These are phyloP conservation scores for Sipunculus nudus DNA, from an alignment of 2,888 invertebrate genomes.

Conservation along the genomic window DNA sequence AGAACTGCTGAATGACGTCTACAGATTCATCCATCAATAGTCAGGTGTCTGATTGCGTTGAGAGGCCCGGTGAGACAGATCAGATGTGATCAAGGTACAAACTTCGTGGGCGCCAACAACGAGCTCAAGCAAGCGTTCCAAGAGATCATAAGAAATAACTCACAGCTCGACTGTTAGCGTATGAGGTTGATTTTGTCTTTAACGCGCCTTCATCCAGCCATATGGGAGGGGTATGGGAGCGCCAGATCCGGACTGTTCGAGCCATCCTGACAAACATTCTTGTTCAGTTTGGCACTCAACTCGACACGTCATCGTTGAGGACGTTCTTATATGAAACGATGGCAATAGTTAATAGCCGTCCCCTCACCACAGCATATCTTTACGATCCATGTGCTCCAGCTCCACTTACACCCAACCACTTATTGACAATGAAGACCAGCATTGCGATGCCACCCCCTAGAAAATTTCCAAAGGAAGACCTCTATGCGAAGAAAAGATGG, in stretches of 20 bases:
- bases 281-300: background rate
- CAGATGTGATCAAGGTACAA: constrained; percentile 9
- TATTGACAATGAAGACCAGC: constrained; percentile 19
- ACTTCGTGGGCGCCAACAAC: constrained; percentile 18
- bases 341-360: constrained; percentile 34
- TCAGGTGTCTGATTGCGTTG: constrained; percentile 28
- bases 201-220: constrained; percentile 44
- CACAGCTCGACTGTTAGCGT: too few species aligned
- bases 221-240: constrained; percentile 47
- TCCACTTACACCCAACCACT: constrained; percentile 21
- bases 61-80: constrained; percentile 21
- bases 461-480: constrained; percentile 9
- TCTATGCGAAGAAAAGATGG: constrained; percentile 12
- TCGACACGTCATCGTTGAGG: constrained; percentile 29
- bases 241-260: constrained; percentile 41
- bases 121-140: constrained; percentile 10
- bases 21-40: constrained; percentile 40
- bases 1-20: constrained; percentile 34
- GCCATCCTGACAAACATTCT: constrained; percentile 31
- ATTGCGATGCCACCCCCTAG: constrained; percentile 9
- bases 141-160: too few species aligned
- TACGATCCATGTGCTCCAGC: constrained; percentile 17
- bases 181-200: too few species aligned
- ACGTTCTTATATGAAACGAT: constrained; percentile 36
- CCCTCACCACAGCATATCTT: constrained; percentile 23